These are phyloP conservation scores for Melieria crassipennis DNA, from an alignment of 2,888 invertebrate genomes.

Conservation along the genomic window DNA sequence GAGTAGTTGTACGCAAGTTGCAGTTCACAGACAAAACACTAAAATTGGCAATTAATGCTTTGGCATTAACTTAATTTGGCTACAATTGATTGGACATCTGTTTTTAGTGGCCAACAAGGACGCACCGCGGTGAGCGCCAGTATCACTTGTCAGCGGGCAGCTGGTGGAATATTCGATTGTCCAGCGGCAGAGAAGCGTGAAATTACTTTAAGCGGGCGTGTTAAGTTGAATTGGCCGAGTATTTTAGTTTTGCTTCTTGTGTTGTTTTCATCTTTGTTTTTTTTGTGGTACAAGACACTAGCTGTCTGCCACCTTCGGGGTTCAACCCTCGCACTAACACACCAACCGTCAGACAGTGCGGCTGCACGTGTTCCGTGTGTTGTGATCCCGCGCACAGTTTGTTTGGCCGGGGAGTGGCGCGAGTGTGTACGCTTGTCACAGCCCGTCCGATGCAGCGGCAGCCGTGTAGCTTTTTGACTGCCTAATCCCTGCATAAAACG, in stretches of 20 bases:
- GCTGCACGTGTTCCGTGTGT: constrained; percentile 47
- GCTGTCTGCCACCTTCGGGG: too few relatives aligned
- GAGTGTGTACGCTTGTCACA: neutral
- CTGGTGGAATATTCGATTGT: constrained; percentile 21
- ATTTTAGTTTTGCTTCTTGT: too few relatives aligned
- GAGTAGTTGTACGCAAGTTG: neutral
- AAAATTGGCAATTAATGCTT: constrained; percentile 26
- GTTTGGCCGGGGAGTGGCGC: neutral
- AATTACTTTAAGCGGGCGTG: constrained; percentile 57
- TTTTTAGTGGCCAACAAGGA: constrained; percentile 26
- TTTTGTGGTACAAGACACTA: too few relatives aligned
- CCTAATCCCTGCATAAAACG: constrained; percentile 58
- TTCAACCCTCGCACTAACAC: too few relatives aligned
- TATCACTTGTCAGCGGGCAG: constrained; percentile 2
- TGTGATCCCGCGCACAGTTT: constrained; percentile 33
- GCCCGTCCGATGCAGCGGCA: too few relatives aligned
- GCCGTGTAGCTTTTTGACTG: constrained; percentile 59
- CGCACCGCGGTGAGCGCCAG: neutral
- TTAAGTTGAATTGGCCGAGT: too few relatives aligned
- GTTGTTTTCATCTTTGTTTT: too few relatives aligned
- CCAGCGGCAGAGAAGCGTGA: constrained; percentile 55
- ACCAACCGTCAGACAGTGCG: neutral
- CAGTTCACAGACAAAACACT: neutral
- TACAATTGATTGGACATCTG: constrained; percentile 49
- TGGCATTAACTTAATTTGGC: constrained; percentile 41